phyloP scores from a whole-genome alignment of 2,113 vertebrate genomes.

The Cepphus grylle region DNA sequence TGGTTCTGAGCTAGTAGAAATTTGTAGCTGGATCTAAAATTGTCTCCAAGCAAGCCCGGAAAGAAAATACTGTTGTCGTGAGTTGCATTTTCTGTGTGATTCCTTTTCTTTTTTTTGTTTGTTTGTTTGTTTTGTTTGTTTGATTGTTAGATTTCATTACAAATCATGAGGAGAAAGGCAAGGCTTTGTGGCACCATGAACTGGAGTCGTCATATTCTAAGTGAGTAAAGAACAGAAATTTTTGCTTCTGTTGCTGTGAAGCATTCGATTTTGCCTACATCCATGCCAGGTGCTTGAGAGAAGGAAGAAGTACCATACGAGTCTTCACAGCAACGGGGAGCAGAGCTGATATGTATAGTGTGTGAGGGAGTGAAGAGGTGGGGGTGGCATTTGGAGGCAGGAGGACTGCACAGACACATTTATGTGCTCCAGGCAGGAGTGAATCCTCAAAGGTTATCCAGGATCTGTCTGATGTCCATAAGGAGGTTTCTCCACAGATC shows the following conservation, averaged over 20 bases:
- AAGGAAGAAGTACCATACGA: background rate
- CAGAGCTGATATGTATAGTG: background rate
- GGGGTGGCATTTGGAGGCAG: background rate
- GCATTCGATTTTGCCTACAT: background rate
- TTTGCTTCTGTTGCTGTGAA: background rate
- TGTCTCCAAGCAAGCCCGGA: background rate
- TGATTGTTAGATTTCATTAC: background rate
- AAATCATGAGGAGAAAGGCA: background rate
- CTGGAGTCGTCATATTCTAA: background rate
- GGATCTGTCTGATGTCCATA: background rate
- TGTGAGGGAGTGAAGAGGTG: background rate
- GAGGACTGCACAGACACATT: background rate
- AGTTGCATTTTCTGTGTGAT: background rate
- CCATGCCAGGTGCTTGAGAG: background rate
- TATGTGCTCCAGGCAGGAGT: background rate
- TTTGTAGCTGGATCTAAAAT: conserved; percentile 21
- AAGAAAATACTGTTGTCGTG: background rate
- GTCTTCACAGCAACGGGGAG: background rate
- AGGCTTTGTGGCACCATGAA: background rate
- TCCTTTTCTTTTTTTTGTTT: background rate
- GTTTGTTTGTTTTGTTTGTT: no score
- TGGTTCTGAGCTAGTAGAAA: background rate
- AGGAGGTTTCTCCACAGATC: background rate
- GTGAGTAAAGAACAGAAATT: background rate
- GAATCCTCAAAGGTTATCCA: background rate